Evolutionary conservation across 2,888 invertebrate species (phyloP).

Genomic region (Dynastes tityus): DNA sequence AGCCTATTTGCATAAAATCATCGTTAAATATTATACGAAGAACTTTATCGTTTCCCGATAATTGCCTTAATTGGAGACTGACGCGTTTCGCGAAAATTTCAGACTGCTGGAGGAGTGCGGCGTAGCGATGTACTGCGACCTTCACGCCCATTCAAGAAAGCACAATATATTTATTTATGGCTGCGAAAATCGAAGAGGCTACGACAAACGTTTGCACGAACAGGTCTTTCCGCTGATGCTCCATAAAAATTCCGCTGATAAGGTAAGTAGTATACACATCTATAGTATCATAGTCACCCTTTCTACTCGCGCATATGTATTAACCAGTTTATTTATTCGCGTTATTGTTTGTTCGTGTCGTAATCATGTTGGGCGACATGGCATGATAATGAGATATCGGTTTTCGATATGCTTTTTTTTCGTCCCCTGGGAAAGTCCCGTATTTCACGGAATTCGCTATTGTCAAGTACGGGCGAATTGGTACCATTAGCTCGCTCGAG

Average conservation of each 20-base stretch:
- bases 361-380: constrained; percentile 2
- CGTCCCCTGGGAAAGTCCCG: background rate
- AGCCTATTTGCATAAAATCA: background rate
- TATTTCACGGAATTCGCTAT: background rate
- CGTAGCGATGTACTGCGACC: constrained; percentile 92
- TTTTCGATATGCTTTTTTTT: constrained; percentile 22
- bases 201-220: constrained; percentile 87
- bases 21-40: background rate
- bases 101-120: constrained; percentile 92
- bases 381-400: background rate
- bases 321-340: background rate
- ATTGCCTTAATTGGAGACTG: background rate
- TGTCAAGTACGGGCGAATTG: background rate
- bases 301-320: background rate
- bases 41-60: constrained; percentile 15
- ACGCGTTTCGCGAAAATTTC: constrained; percentile 50
- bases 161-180: constrained; percentile 98
- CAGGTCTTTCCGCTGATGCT: constrained; percentile 96
- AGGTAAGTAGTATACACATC: constrained; percentile 72
- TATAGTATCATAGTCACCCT: background rate
- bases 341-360: constrained; percentile 29
- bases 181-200: constrained; percentile 88
- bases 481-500: background rate
- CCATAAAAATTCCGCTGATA: constrained; percentile 92
- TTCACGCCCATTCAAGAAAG: constrained; percentile 95